Evolutionary conservation across 2,888 invertebrate genomes (phyloP).

Genomic region (Fabriciana adippe): DNA sequence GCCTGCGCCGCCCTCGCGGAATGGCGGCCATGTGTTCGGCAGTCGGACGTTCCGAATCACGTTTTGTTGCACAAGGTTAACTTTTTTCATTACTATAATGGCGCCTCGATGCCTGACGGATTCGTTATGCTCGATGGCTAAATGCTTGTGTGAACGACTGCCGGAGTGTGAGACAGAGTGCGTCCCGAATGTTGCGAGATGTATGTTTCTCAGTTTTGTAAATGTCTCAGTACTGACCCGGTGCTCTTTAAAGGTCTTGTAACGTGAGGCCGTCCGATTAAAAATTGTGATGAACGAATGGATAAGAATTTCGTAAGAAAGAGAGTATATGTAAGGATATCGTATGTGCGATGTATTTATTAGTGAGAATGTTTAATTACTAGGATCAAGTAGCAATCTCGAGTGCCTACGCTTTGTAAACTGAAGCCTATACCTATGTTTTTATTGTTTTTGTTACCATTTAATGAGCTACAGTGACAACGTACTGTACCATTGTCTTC

Average conservation of each 20-base stretch:
- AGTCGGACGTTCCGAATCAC: constrained; percentile 77
- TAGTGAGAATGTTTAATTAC: constrained; percentile 76
- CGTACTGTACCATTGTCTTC: constrained; percentile 79
- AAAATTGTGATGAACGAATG: constrained; percentile 58
- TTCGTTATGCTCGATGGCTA: constrained; percentile 57
- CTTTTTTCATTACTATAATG: constrained; percentile 63
- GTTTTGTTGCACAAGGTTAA: constrained; percentile 80
- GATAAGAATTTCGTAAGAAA: constrained; percentile 50
- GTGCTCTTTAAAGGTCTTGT: constrained; percentile 79
- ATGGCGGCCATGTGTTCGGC: constrained; percentile 80
- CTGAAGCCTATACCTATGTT: constrained; percentile 76
- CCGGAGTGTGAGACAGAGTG: constrained; percentile 60
- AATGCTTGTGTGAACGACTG: constrained; percentile 69
- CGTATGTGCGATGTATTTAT: constrained; percentile 77
- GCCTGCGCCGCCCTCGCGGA: constrained; percentile 82
- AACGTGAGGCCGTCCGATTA: constrained; percentile 74
- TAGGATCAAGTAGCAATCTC: constrained; percentile 81
- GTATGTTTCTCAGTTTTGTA: constrained; percentile 44
- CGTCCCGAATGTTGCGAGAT: constrained; percentile 51
- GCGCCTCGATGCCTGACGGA: constrained; percentile 61
- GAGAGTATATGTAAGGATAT: constrained; percentile 52
- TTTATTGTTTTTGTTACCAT: constrained; percentile 82
- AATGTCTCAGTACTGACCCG: constrained; percentile 74
- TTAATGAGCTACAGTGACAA: constrained; percentile 72
- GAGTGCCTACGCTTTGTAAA: constrained; percentile 83